These are phyloP conservation scores for Listrodromus nycthemerus DNA, from an alignment of 2,888 invertebrate species.

Conservation along the genomic window DNA sequence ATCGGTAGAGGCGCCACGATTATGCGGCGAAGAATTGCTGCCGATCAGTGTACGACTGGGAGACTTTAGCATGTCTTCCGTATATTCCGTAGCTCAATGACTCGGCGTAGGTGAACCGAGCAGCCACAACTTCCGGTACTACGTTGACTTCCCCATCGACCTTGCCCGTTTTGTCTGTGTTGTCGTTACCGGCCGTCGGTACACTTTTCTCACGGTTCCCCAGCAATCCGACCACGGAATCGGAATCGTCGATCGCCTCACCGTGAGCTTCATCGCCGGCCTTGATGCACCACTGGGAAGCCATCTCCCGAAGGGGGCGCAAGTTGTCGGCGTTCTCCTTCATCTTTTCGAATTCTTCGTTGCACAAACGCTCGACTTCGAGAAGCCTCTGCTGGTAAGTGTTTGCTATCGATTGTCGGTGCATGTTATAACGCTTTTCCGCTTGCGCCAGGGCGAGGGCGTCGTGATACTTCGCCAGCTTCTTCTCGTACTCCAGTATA, in stretches of 20 bases:
- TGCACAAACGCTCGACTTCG: constrained; percentile 84
- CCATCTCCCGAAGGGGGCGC: constrained; percentile 82
- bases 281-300: constrained; percentile 80
- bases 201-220: background rate
- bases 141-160: constrained; percentile 74
- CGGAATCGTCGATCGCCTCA: constrained; percentile 59
- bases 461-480: constrained; percentile 79
- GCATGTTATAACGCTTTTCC: constrained; percentile 79
- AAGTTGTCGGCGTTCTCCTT: constrained; percentile 81
- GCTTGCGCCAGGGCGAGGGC: constrained; percentile 77
- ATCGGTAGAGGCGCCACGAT: constrained; percentile 43
- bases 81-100: constrained; percentile 51
- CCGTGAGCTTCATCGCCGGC: constrained; percentile 67
- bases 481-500: constrained; percentile 78
- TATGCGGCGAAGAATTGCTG: constrained; percentile 60
- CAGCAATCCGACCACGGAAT: background rate
- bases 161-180: constrained; percentile 43
- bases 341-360: constrained; percentile 82
- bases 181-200: background rate
- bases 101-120: constrained; percentile 64
- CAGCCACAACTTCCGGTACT: constrained; percentile 73
- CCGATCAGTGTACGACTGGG: constrained; percentile 51
- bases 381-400: constrained; percentile 82
- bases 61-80: constrained; percentile 33
- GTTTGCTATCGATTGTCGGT: constrained; percentile 80